Percentiles rank a stretch among this genome's conserved stretches.
Evolutionary conservation across 2,888 invertebrate genomes (phyloP).

Genomic region (Ochlodes sylvanus): DNA sequence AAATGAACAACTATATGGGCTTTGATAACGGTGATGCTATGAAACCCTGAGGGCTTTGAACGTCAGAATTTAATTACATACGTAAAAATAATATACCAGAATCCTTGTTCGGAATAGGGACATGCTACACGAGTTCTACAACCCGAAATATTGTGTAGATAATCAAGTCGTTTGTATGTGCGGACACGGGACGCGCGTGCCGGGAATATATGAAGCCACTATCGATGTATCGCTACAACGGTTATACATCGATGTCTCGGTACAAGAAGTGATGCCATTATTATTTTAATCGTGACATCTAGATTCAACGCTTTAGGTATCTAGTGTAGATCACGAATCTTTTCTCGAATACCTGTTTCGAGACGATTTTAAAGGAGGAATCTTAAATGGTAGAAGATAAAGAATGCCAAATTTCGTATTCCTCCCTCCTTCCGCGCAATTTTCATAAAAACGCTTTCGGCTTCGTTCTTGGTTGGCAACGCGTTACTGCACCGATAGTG

Average conservation of each 20-base stretch:
- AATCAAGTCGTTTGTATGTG: constrained; percentile 79
- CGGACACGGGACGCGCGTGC: constrained; percentile 68
- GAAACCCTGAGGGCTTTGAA: background rate
- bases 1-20: too few relatives aligned
- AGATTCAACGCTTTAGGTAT: too few relatives aligned
- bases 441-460: too few relatives aligned
- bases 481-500: too few relatives aligned
- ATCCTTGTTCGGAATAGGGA: background rate
- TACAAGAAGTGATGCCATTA: background rate
- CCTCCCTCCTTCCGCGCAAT: too few relatives aligned
- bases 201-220: constrained; percentile 53
- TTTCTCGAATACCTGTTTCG: too few relatives aligned
- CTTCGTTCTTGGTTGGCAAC: too few relatives aligned
- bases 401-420: too few relatives aligned
- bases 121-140: background rate
- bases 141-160: constrained; percentile 48
- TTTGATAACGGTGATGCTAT: too few relatives aligned
- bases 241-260: background rate
- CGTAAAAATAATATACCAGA: background rate
- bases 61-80: background rate
- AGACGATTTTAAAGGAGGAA: too few relatives aligned
- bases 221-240: background rate
- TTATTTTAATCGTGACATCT: background rate
- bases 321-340: too few relatives aligned
- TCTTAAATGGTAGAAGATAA: too few relatives aligned